Evolutionary conservation across 2,113 vertebrate species (phyloP).

Genomic region (Alligator mississippiensis): DNA sequence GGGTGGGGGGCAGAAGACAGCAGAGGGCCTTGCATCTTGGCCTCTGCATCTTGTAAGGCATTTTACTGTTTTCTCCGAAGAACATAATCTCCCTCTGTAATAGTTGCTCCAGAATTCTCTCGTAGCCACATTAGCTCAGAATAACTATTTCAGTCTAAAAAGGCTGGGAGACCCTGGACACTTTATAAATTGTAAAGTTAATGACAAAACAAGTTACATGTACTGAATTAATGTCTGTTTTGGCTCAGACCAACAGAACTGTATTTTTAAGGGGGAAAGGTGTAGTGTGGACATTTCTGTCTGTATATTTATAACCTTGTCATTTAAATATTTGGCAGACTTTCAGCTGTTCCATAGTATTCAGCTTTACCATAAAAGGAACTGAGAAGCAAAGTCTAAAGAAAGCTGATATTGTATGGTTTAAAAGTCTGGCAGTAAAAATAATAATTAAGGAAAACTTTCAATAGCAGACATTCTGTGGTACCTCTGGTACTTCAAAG

Average conservation of each 20-base stretch:
- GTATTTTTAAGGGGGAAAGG: constrained; percentile 66
- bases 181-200: constrained; percentile 56
- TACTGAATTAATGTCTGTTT: constrained; percentile 75
- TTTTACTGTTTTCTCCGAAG: background rate
- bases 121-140: background rate
- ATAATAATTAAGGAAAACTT: constrained; percentile 77
- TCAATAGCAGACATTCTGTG: constrained; percentile 65
- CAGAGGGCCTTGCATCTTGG: background rate
- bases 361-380: constrained; percentile 84
- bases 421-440: constrained; percentile 78
- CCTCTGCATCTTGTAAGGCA: background rate
- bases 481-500: constrained; percentile 76
- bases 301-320: constrained; percentile 82
- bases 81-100: background rate
- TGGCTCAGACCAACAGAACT: constrained; percentile 68
- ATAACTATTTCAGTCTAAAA: background rate
- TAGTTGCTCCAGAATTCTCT: background rate
- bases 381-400: constrained; percentile 65
- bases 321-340: constrained; percentile 83
- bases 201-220: constrained; percentile 56
- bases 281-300: constrained; percentile 12
- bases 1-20: background rate
- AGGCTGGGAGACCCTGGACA: background rate
- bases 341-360: constrained; percentile 80
- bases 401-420: constrained; percentile 79